phyloP scores from a whole-genome alignment of 2,888 invertebrate species.

The Cremastobaeus sp. region DNA sequence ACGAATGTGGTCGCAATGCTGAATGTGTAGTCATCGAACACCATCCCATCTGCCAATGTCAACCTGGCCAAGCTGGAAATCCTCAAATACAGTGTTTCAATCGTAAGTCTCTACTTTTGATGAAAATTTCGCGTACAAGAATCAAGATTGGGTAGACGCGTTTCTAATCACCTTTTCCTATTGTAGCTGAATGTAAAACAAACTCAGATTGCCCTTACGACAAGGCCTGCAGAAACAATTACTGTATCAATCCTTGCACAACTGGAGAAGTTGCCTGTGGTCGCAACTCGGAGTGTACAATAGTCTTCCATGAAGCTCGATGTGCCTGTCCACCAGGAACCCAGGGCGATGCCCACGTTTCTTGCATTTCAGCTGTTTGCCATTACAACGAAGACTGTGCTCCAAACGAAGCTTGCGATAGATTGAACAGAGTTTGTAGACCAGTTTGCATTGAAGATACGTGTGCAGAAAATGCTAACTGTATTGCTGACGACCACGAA shows the following conservation, averaged over 20 bases:
- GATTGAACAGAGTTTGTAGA: slow-evolving; percentile 89
- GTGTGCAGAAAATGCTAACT: slow-evolving; percentile 88
- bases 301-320: slow-evolving; percentile 86
- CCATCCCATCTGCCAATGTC: slow-evolving; percentile 90
- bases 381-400: slow-evolving; percentile 94
- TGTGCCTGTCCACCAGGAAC: slow-evolving; percentile 92
- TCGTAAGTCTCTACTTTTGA: slow-evolving; percentile 82
- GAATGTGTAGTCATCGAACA: slow-evolving; percentile 88
- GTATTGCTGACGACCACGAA: slow-evolving; percentile 86
- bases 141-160: too few species aligned
- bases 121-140: too few species aligned
- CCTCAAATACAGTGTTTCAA: slow-evolving; percentile 91
- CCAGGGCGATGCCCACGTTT: slow-evolving; percentile 89
- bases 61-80: slow-evolving; percentile 91
- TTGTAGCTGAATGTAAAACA: slow-evolving; percentile 87
- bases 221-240: slow-evolving; percentile 87
- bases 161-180: too few species aligned
- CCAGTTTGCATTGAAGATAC: slow-evolving; percentile 90
- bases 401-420: slow-evolving; percentile 89
- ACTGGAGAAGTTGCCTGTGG: slow-evolving; percentile 85
- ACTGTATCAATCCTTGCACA: slow-evolving; percentile 89
- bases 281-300: slow-evolving; percentile 87
- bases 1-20: slow-evolving; percentile 90
- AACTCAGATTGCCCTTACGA: slow-evolving; percentile 91
- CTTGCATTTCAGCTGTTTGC: slow-evolving; percentile 90